Percentiles rank a stretch among this genome's conserved stretches.
phyloP scores from a whole-genome alignment of 1,140 invertebrate species.

The Apolygus lucorum region DNA sequence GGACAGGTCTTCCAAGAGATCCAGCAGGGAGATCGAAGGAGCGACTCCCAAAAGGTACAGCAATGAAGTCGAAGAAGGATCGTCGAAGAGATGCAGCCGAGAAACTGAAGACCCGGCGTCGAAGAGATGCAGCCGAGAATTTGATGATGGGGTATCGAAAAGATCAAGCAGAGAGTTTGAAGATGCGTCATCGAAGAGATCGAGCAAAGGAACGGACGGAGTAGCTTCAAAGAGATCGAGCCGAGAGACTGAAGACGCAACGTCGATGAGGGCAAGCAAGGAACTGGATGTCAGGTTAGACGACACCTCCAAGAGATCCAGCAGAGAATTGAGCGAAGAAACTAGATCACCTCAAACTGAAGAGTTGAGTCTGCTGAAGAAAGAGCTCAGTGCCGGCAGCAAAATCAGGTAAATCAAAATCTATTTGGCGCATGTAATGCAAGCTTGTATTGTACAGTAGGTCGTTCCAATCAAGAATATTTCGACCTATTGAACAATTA shows the following conservation, averaged over 20 bases:
- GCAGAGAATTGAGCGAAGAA: neutral
- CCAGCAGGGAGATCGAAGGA: neutral
- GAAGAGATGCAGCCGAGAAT: neutral
- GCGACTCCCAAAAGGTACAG: no score
- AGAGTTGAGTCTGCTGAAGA: neutral
- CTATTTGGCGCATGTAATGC: no score
- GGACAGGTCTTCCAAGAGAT: neutral
- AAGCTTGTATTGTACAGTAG: no score
- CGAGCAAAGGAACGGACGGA: neutral
- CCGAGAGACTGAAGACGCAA: neutral
- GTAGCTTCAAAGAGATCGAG: neutral
- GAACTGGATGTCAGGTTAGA: neutral
- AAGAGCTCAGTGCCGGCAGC: slow-evolving; percentile 35
- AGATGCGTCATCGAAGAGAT: neutral
- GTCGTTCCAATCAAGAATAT: no score
- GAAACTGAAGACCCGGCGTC: neutral
- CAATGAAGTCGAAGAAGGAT: no score
- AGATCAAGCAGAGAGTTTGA: neutral
- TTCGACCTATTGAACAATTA: no score
- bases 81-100: no score
- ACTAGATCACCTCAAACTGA: neutral
- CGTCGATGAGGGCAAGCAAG: neutral
- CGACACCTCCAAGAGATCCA: neutral
- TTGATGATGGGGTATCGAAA: neutral
- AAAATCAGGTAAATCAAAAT: no score